These are phyloP conservation scores for Mastigias papua DNA, from an alignment of 30 jellyfish, hydroid and myxozoan species.

Conservation along the genomic window DNA sequence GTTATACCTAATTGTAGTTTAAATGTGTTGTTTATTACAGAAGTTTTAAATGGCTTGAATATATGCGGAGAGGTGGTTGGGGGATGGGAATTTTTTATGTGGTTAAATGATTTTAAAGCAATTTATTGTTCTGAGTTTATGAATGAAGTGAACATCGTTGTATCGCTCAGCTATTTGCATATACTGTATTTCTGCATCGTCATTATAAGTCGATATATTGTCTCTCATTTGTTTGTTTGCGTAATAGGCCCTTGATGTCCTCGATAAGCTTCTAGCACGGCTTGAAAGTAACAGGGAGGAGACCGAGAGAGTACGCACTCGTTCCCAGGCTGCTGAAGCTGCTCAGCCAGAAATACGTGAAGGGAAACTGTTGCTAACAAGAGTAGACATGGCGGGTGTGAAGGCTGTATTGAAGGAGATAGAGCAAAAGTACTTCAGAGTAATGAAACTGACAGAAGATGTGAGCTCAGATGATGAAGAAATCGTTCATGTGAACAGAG, in stretches of 20 bases:
- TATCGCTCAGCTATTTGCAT: no score
- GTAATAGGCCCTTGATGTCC: slow-evolving; percentile 79
- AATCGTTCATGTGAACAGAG: slow-evolving; percentile 73
- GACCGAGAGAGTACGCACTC: slow-evolving; percentile 69
- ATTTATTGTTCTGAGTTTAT: no score
- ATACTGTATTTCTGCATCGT: no score
- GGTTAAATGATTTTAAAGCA: no score
- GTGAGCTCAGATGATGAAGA: slow-evolving; percentile 90
- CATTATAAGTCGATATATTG: no score
- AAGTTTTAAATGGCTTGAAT: no score
- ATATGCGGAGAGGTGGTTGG: no score
- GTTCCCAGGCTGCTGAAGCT: slow-evolving; percentile 91
- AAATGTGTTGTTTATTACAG: no score
- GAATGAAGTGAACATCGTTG: no score
- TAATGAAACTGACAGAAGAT: slow-evolving; percentile 81
- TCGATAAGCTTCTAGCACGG: slow-evolving; percentile 69
- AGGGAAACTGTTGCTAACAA: slow-evolving; percentile 83
- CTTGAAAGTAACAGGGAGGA: slow-evolving; percentile 69
- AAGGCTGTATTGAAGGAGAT: slow-evolving; percentile 64
- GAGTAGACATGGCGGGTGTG: slow-evolving; percentile 79
- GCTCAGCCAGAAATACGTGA: slow-evolving; percentile 88
- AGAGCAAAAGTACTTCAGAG: slow-evolving; percentile 70
- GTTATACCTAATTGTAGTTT: no score
- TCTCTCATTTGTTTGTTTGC: no score
- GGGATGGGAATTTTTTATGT: no score